Evolutionary conservation across 92 coral and sea anemone genomes (phyloP).

Genomic region (Pocillopora meandrina): DNA sequence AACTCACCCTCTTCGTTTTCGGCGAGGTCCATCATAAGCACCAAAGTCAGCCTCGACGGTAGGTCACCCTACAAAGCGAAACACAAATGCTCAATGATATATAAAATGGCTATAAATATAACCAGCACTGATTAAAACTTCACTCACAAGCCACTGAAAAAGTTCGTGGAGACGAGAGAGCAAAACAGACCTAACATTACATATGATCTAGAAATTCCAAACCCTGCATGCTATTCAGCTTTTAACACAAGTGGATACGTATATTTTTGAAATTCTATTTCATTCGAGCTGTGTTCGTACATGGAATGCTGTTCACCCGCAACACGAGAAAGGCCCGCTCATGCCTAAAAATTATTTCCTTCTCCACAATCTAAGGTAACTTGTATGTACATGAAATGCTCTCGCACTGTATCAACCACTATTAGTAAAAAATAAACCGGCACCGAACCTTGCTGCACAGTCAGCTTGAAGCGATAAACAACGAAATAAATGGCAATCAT

Average conservation of each 20-base stretch:
- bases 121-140: background rate
- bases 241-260: conserved; percentile 14
- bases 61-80: conserved; percentile 34
- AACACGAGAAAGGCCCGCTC: background rate
- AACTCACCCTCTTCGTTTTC: no score
- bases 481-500: conserved; percentile 36
- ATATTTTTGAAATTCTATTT: background rate
- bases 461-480: conserved; percentile 39
- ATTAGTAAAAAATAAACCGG: conserved; percentile 28
- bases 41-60: no score
- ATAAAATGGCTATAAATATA: background rate
- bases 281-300: conserved; percentile 29
- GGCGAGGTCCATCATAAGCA: no score
- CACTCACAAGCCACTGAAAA: background rate
- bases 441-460: conserved; percentile 44
- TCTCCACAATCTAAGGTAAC: conserved; percentile 4
- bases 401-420: conserved; percentile 16
- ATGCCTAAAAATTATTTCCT: conserved; percentile 15
- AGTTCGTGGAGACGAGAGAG: conserved; percentile 11
- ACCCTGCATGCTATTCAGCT: conserved; percentile 30
- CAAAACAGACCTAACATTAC: conserved; percentile 20
- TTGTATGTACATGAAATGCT: conserved; percentile 1
- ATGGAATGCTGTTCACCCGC: background rate
- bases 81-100: background rate
- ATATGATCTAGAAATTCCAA: conserved; percentile 25